These are phyloP conservation scores for Uloborus diversus DNA, from an alignment of 1,140 invertebrate genomes.

Conservation along the genomic window DNA sequence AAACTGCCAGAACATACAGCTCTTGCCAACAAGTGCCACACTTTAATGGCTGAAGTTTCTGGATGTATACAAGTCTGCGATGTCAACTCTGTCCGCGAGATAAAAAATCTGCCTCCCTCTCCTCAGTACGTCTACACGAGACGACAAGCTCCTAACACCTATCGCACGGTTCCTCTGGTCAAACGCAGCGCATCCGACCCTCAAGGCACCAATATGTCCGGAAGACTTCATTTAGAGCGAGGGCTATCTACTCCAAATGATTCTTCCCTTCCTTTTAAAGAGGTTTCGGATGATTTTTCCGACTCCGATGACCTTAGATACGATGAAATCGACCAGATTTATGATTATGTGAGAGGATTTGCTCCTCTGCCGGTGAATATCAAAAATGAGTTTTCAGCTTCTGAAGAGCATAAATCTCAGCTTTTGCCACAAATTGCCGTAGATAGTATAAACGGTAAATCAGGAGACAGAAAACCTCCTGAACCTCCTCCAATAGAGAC, in stretches of 20 bases:
- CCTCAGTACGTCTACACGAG: constrained; percentile 25
- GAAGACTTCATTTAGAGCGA: constrained; percentile 14
- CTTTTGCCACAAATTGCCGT: constrained; percentile 18
- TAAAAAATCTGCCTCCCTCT: constrained; percentile 24
- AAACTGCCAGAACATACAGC: constrained; percentile 81
- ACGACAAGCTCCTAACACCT: neutral
- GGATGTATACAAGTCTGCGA: constrained; percentile 76
- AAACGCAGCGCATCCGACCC: constrained; percentile 57
- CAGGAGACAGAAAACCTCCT: constrained; percentile 69
- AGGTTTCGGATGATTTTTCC: constrained; percentile 9
- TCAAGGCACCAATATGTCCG: constrained; percentile 19
- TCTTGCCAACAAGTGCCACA: constrained; percentile 80
- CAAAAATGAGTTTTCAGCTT: constrained; percentile 49
- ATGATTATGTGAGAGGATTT: constrained; percentile 92
- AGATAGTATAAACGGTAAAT: neutral
- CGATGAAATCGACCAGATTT: constrained; percentile 96
- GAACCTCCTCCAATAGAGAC: constrained; percentile 90
- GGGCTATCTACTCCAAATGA: constrained; percentile 36
- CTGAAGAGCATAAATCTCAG: constrained; percentile 33
- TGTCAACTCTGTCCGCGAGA: constrained; percentile 56
- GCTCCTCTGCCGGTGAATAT: constrained; percentile 76
- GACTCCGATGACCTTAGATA: constrained; percentile 75
- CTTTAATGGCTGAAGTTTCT: constrained; percentile 80
- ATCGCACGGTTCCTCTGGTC: constrained; percentile 33
- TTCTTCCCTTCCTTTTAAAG: neutral